phyloP scores from a whole-genome alignment of 1,140 invertebrate species.

The Ooceraea biroi region DNA sequence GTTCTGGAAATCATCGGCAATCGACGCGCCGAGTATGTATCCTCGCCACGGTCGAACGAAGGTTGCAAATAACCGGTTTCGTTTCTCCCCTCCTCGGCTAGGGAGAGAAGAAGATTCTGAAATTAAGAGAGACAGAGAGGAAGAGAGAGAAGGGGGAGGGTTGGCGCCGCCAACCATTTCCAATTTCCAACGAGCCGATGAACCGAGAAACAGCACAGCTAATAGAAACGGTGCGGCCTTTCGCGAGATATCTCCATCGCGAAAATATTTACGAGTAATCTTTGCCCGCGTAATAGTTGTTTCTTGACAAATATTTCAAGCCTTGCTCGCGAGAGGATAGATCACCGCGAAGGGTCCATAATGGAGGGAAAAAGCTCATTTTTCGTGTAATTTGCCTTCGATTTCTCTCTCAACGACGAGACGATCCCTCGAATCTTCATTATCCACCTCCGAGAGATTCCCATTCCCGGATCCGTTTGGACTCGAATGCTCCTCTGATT shows the following conservation, averaged over 20 bases:
- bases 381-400: conserved; percentile 42
- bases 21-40: conserved; percentile 22
- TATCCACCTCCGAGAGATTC: background rate
- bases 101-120: background rate
- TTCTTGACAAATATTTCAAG: conserved; percentile 40
- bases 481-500: background rate
- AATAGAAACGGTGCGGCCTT: conserved; percentile 24
- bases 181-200: conserved; percentile 53
- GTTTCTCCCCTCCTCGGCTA: conserved; percentile 2
- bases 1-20: conserved; percentile 42
- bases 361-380: background rate
- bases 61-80: conserved; percentile 48
- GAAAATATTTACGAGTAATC: conserved; percentile 58
- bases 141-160: too few species aligned
- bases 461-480: background rate
- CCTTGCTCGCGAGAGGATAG: background rate
- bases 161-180: conserved; percentile 41
- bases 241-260: background rate
- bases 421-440: conserved; percentile 22
- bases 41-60: conserved; percentile 8
- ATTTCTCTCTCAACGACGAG: background rate
- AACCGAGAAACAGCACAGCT: conserved; percentile 32
- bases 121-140: conserved; percentile 35
- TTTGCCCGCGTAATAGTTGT: conserved; percentile 30
- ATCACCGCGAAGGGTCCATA: background rate